A percentile compares a stretch with the other conserved stretches of the same genome.
phyloP scores from a whole-genome alignment of 2,113 vertebrate genomes.

The Lepisosteus osseus region DNA sequence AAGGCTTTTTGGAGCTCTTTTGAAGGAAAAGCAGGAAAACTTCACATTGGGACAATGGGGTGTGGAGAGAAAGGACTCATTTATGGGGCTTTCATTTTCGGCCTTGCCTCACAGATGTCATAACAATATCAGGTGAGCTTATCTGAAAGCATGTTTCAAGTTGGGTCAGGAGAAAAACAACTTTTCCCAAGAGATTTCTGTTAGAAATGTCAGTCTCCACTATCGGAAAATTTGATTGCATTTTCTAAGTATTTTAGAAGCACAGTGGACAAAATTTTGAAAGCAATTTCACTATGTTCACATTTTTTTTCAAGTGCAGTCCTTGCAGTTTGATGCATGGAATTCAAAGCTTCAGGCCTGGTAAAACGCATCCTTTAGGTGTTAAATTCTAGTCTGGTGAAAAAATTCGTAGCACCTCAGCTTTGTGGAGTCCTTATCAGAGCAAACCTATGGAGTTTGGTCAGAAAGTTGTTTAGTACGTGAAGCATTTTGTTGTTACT shows the following conservation, averaged over 20 bases:
- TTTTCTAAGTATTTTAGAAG: too few species aligned
- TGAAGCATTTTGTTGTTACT: not conserved
- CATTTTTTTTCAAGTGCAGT: too few species aligned
- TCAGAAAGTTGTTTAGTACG: not conserved
- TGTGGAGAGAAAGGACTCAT: constrained; percentile 22
- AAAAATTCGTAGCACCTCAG: not conserved
- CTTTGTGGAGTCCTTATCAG: constrained; percentile 7
- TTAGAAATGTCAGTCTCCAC: too few species aligned
- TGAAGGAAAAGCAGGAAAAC: constrained; percentile 20
- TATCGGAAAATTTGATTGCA: too few species aligned
- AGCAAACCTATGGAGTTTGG: not conserved
- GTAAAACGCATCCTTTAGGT: constrained; percentile 31
- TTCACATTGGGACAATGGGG: constrained; percentile 50
- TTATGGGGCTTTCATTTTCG: constrained; percentile 12
- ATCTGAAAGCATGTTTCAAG: not conserved
- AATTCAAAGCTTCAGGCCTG: too few species aligned
- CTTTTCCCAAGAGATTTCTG: too few species aligned
- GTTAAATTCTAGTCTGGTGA: too few species aligned
- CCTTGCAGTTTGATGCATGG: too few species aligned
- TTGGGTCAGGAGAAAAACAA: too few species aligned
- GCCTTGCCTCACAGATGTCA: not conserved
- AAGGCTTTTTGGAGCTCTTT: constrained; percentile 20
- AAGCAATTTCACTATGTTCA: too few species aligned
- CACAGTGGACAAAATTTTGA: too few species aligned
- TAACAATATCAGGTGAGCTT: constrained; percentile 26